Evolutionary conservation across 2,888 invertebrate species (phyloP), one percentile per base, ranked within the genome.

Genomic region (Drosophila colorata): DNA sequence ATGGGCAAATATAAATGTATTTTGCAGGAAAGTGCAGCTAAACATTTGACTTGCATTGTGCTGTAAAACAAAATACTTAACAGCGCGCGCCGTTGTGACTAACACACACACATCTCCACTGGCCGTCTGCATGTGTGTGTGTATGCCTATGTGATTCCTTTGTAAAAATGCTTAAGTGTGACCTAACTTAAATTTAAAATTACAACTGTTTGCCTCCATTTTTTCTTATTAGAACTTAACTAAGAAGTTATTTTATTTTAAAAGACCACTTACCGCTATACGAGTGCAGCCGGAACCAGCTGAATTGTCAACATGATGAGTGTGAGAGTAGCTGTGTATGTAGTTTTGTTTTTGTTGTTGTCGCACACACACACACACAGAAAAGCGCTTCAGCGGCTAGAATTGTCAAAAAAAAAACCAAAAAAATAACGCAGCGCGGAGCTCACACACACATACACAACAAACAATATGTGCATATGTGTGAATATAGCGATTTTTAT

Each of bases 231-330:
- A 14, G 28, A 38, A 18, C 37, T 8, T 28, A 48, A 51, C 25
- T 53, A 11, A 40, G 14, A 43, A 38, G 13, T 33, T 33, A 13
- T 13, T 31, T 63, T 41, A 40, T 60, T 38, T 40, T 11, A 11
- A 43, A 46, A 65, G 13, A 14, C 14, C 35, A 86, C 81, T 82
- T 85, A 82, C 81, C 81, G 49, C 69, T 64, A 75, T 69, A 66
- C 64, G 69, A 80, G 38, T 83, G 80, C 74, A 81, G 66, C 49
- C 37, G 56, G 46, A 67, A 66, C 44, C 61, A 47, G 43, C 47
- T 56, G 57, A 66, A 74, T 55, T 53, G 57, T 60, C 60, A 83
- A 68, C 68, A 78, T 75, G 60, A 57, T 58, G 60, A 52, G 58
- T 63, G 44, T 33, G 68, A 20, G 48, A 44, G 69, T 43, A 52